Evolutionary conservation across 2,888 invertebrate species (phyloP), one percentile per base, ranked within the genome.

Genomic region (Rhagophthalmus giganteus): DNA sequence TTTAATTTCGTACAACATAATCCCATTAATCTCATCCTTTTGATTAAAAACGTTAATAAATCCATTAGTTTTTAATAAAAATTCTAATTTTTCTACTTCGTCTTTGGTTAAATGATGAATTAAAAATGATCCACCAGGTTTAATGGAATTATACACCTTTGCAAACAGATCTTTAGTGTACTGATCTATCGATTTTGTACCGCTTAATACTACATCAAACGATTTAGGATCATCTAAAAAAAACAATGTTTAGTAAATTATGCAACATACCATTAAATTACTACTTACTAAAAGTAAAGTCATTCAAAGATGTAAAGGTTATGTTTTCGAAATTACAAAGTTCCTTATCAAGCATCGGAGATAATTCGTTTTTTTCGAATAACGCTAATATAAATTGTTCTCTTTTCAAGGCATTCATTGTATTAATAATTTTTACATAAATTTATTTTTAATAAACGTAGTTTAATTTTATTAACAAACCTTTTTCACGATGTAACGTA

Each of bases 41-140:
- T n/a, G n/a, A n/a, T n/a, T n/a, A n/a, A n/a, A n/a, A 15, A 72
- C 61, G 54, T 70, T 67, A 39, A 68, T 62, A 55, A 67, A 74
- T 12, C 74, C 74, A 51, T 57, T 66, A 1, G 66, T 69, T 61
- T 68, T 71, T 27, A 74, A 61, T 9, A 53, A 37, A 38, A 73
- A 69, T 55, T 72, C 68, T 14, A 64, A 25, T 33, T 62, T 56
- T 15, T 55, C 48, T 8, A 33, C 39, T n/a, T 63, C 54, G 5
- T 33, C 35, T 16, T 30, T 10, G 14, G 42, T 25, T 6, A 20
- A n/a, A n/a, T n/a, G n/a, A n/a, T n/a, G 14, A 39, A 54, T 32
- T 31, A 67, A 30, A 31, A 31, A 27, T 61, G 41, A 16, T 2
- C 68, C 67, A 32, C 67, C 68, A 12, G 68, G 66, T 57, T 65